phyloP scores from a whole-genome alignment of 2,888 invertebrate genomes.

The Nephrotoma appendiculata region DNA sequence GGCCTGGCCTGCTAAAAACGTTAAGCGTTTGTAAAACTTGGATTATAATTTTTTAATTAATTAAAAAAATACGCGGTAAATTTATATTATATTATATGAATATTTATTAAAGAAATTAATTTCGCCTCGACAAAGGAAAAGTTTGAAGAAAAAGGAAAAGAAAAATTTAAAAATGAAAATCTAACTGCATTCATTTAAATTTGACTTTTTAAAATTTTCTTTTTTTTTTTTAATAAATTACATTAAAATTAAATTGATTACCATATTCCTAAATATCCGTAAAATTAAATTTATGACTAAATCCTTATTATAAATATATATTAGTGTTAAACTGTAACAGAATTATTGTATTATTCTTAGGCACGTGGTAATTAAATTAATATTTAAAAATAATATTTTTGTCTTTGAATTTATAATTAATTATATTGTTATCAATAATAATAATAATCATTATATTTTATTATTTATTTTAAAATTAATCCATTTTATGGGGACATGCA shows the following conservation, averaged over 20 bases:
- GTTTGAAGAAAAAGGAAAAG: background rate
- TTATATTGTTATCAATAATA: background rate
- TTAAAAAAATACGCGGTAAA: background rate
- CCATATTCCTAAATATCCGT: slow-evolving; percentile 1
- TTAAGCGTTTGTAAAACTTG: background rate
- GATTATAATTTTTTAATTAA: slow-evolving; percentile 1
- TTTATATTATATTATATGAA: background rate
- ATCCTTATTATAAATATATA: background rate
- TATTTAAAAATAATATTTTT: background rate
- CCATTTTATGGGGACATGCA: background rate
- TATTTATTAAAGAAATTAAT: background rate
- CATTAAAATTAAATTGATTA: background rate
- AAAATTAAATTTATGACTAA: background rate
- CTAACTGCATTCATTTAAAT: background rate
- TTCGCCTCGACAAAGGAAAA: background rate
- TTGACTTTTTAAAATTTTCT: background rate
- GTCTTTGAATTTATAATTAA: background rate
- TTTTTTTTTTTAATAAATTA: background rate
- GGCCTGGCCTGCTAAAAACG: background rate
- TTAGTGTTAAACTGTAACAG: background rate
- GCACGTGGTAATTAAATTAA: slow-evolving; percentile 4
- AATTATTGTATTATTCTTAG: background rate
- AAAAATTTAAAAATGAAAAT: background rate
- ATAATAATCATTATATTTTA: background rate
- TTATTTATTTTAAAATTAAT: background rate